Conservation (phyloP, 2,888 invertebrate species). For the Fragum fragum region DNA sequence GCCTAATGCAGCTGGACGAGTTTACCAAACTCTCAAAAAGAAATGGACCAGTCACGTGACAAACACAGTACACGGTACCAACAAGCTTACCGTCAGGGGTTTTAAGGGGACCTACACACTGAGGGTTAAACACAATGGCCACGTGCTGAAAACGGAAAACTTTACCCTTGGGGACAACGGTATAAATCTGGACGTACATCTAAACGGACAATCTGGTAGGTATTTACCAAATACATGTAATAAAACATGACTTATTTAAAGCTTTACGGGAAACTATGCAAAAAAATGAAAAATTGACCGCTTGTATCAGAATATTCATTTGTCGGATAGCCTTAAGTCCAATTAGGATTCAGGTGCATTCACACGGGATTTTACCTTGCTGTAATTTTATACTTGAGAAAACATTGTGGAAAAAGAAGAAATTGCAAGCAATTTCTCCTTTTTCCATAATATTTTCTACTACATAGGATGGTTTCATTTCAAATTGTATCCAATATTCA, state of each 20-base stretch:
- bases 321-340: background rate
- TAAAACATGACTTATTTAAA: background rate
- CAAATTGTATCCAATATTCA: too few relatives aligned
- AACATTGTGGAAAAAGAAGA: too few relatives aligned
- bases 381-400: too few relatives aligned
- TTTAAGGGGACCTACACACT: constrained; percentile 32
- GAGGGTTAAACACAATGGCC: constrained; percentile 35
- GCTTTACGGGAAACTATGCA: background rate
- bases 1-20: constrained; percentile 36
- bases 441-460: too few relatives aligned
- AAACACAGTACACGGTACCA: constrained; percentile 13
- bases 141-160: constrained; percentile 28
- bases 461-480: too few relatives aligned
- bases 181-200: constrained; percentile 28
- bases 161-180: constrained; percentile 31
- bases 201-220: constrained; percentile 23
- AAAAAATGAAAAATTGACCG: background rate
- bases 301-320: background rate
- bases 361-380: too few relatives aligned
- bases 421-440: too few relatives aligned
- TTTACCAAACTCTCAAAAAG: constrained; percentile 30
- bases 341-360: too few relatives aligned
- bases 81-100: constrained; percentile 2
- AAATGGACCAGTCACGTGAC: constrained; percentile 28
- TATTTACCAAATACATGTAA: background rate